Conservation (phyloP, 2,888 invertebrate species). For the Argyra leucocephala region DNA sequence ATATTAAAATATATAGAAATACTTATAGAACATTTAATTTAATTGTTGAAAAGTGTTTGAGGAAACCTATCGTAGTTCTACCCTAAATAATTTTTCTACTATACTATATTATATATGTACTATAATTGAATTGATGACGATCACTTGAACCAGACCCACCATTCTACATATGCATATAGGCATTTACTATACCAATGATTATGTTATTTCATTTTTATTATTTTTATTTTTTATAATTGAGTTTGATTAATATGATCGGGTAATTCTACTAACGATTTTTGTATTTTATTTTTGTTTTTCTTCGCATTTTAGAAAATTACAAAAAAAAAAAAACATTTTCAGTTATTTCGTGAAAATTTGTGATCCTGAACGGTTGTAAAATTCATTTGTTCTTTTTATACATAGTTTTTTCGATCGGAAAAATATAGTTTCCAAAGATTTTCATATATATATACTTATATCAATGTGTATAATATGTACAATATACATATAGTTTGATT, state of each 20-base stretch:
- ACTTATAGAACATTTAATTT: too few species aligned
- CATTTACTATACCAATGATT: neutral
- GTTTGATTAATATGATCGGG: neutral
- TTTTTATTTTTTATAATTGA: neutral
- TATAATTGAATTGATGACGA: too few species aligned
- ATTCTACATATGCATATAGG: neutral
- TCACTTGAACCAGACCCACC: too few species aligned
- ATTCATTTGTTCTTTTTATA: too few species aligned
- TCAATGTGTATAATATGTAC: too few species aligned
- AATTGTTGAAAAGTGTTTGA: too few species aligned
- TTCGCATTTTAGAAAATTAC: neutral
- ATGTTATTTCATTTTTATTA: neutral
- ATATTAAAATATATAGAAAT: too few species aligned
- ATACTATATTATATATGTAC: too few species aligned
- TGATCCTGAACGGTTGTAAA: slow-evolving; percentile 1
- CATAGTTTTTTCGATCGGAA: too few species aligned
- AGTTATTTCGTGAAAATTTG: neutral
- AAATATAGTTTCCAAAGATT: too few species aligned
- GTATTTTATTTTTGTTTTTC: neutral
- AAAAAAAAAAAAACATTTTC: neutral
- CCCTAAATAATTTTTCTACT: neutral
- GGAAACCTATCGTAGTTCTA: neutral
- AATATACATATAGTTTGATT: too few species aligned
- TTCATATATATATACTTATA: too few species aligned
- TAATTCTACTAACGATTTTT: neutral